Conservation (phyloP, 2,797 vertebrate genomes). For the Myoxocephalus aenaeus region DNA sequence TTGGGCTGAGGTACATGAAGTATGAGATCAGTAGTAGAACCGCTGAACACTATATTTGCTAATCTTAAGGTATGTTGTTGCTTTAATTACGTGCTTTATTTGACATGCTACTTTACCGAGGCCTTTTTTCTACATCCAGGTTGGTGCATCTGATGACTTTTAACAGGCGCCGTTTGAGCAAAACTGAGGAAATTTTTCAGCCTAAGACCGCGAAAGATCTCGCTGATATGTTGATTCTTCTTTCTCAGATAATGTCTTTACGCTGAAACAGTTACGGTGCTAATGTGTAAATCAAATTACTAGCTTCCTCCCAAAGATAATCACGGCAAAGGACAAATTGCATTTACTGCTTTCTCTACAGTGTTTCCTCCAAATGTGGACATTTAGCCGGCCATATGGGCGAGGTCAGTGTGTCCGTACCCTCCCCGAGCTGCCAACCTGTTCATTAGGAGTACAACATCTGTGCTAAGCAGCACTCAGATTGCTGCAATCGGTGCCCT, state of each 20-base stretch:
- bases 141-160: background rate
- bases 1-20: background rate
- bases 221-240: background rate
- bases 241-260: background rate
- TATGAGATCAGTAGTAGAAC: background rate
- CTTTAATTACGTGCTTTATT: background rate
- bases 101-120: background rate
- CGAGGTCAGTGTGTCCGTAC: constrained; percentile 48
- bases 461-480: constrained; percentile 46
- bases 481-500: constrained; percentile 25
- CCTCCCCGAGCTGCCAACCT: constrained; percentile 59
- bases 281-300: background rate
- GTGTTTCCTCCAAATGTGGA: constrained; percentile 26
- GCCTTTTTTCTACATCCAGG: background rate
- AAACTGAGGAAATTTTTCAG: background rate
- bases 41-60: background rate
- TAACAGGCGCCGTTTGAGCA: background rate
- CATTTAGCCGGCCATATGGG: constrained; percentile 48
- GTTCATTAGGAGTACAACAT: constrained; percentile 56
- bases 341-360: background rate
- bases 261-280: background rate
- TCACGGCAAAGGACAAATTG: background rate
- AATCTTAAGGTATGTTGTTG: background rate
- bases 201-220: background rate
- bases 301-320: background rate